These are phyloP conservation scores for Acleris cristana DNA, from an alignment of 2,888 invertebrate genomes.

Conservation along the genomic window DNA sequence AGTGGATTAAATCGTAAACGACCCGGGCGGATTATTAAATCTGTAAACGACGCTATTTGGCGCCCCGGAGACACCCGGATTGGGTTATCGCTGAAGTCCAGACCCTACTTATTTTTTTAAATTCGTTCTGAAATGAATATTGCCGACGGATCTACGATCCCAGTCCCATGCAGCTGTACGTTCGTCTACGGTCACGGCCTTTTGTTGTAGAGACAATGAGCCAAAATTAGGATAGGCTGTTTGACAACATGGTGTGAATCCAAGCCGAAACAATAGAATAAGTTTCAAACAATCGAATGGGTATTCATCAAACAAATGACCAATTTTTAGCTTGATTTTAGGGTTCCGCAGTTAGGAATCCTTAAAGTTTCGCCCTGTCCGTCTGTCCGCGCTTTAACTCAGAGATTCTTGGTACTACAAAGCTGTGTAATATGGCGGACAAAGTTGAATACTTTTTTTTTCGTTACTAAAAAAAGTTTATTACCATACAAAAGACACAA, in stretches of 20 bases:
- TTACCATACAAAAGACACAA: too few relatives aligned
- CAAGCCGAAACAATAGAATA: slow-evolving; percentile 61
- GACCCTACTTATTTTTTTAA: too few relatives aligned
- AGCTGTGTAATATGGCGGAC: not conserved
- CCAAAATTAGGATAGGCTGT: slow-evolving; percentile 68
- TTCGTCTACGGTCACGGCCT: slow-evolving; percentile 38
- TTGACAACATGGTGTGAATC: slow-evolving; percentile 52
- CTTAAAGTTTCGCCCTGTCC: too few relatives aligned
- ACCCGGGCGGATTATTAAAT: slow-evolving; percentile 45
- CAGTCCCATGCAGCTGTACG: too few relatives aligned
- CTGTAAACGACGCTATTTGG: slow-evolving; percentile 4
- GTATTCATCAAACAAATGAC: slow-evolving; percentile 16
- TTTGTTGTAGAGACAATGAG: slow-evolving; percentile 72
- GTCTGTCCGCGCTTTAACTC: too few relatives aligned
- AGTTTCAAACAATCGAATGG: slow-evolving; percentile 25
- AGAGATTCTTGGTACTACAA: not conserved
- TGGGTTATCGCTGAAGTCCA: too few relatives aligned
- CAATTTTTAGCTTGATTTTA: not conserved
- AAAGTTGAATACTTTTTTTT: too few relatives aligned
- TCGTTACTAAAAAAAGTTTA: too few relatives aligned
- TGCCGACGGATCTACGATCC: too few relatives aligned
- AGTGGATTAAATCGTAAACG: slow-evolving; percentile 20
- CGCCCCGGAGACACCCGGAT: not conserved
- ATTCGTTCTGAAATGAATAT: too few relatives aligned
- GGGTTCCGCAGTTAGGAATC: not conserved